Percentiles rank a stretch among this genome's conserved stretches.
Evolutionary conservation across 2,888 invertebrate species (phyloP).

Genomic region (Stegophylla sp.): DNA sequence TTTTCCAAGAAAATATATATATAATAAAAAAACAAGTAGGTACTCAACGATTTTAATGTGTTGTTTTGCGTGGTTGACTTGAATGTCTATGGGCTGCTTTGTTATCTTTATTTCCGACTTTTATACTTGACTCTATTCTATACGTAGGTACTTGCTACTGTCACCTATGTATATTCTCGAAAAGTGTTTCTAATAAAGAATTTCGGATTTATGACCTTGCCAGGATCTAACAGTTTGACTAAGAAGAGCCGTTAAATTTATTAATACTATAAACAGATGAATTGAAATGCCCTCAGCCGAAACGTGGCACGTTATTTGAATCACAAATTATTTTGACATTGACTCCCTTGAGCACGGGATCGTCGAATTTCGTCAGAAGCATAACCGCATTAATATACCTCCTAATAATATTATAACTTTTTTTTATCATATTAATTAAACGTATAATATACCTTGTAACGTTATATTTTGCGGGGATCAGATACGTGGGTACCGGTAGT

Average conservation of each 20-base stretch:
- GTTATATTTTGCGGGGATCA: slow-evolving; percentile 8
- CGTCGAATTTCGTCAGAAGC: slow-evolving; percentile 32
- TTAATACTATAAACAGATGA: slow-evolving; percentile 32
- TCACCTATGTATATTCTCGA: too few relatives aligned
- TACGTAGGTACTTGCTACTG: too few relatives aligned
- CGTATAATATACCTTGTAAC: slow-evolving; percentile 23
- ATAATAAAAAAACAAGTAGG: too few relatives aligned
- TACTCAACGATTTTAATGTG: too few relatives aligned
- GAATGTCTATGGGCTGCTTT: too few relatives aligned
- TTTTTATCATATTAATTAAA: slow-evolving; percentile 29
- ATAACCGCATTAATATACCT: slow-evolving; percentile 10
- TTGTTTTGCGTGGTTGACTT: too few relatives aligned
- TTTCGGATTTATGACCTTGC: slow-evolving; percentile 23
- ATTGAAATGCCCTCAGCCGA: slow-evolving; percentile 49
- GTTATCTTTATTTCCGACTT: too few relatives aligned
- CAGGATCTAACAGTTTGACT: slow-evolving; percentile 19
- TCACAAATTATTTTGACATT: slow-evolving; percentile 55
- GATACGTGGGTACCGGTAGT: slow-evolving; percentile 9
- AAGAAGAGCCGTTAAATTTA: slow-evolving; percentile 2
- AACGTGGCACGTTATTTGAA: slow-evolving; percentile 34
- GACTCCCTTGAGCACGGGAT: slow-evolving; percentile 36
- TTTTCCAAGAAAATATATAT: too few relatives aligned
- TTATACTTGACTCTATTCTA: too few relatives aligned
- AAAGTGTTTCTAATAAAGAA: neutral
- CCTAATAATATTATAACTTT: slow-evolving; percentile 29